Conservation (phyloP, 2,888 invertebrate species). For the Drosophila nr. perissopoda region DNA sequence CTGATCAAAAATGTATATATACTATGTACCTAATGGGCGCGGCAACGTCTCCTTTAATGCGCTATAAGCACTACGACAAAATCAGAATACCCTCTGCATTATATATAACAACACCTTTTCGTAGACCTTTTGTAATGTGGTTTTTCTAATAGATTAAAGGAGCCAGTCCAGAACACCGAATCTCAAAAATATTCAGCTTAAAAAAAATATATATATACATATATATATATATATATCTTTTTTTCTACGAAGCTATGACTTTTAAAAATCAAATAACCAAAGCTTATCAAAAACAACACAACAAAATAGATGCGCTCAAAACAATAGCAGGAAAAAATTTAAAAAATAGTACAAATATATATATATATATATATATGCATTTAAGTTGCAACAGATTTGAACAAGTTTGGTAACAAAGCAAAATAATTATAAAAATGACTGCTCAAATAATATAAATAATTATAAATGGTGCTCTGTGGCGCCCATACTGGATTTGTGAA, state of each 20-base stretch:
- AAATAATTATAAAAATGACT: not conserved
- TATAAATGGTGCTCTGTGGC: too few species aligned
- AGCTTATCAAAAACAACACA: not conserved
- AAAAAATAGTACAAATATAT: too few species aligned
- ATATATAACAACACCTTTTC: not conserved
- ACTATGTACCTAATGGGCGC: not conserved
- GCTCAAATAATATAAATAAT: not conserved
- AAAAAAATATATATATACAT: not conserved
- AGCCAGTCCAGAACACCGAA: not conserved
- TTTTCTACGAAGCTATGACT: not conserved
- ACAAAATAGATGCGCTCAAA: not conserved
- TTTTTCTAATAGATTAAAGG: not conserved
- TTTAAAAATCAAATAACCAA: not conserved
- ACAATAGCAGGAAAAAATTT: not conserved
- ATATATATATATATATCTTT: not conserved
- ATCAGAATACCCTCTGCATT: not conserved
- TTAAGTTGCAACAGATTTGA: not conserved
- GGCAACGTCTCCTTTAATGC: not conserved
- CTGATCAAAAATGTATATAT: not conserved
- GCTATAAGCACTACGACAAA: not conserved
- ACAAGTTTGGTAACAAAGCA: not conserved
- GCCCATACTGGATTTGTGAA: too few species aligned
- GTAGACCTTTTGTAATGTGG: not conserved
- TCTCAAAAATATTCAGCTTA: not conserved
- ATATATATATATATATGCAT: not conserved